A percentile compares a stretch with the other conserved stretches of the same genome.
Evolutionary conservation across 1,140 invertebrate species (phyloP).

Genomic region (Caenorhabditis tropicalis): DNA sequence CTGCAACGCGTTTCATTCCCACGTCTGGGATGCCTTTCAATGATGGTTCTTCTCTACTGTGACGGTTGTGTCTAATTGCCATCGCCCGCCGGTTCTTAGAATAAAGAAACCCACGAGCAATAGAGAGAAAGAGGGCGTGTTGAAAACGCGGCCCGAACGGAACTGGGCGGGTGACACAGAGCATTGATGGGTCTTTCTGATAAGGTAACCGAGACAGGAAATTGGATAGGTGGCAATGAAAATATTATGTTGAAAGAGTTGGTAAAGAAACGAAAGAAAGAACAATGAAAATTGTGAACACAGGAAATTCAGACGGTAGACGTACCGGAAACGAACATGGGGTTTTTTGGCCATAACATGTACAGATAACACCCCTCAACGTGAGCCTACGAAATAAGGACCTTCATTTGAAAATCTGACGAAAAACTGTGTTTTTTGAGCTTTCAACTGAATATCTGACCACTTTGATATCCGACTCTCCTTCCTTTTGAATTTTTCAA

Average conservation of each 20-base stretch:
- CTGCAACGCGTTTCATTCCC: neutral
- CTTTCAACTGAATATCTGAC: neutral
- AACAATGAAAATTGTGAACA: neutral
- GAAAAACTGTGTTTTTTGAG: neutral
- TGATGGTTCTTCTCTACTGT: neutral
- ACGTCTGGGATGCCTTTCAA: neutral
- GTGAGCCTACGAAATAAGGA: too few species aligned
- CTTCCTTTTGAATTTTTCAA: neutral
- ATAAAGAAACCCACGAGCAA: neutral
- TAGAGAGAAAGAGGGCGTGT: too few species aligned
- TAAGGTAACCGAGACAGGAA: constrained; percentile 9
- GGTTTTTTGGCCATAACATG: too few species aligned
- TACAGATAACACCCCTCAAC: too few species aligned
- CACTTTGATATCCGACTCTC: neutral
- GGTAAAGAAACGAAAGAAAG: neutral
- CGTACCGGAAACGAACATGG: too few species aligned
- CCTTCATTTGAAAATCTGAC: constrained; percentile 10
- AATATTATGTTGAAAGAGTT: neutral
- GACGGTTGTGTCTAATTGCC: neutral
- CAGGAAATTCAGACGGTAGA: neutral
- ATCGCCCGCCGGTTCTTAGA: neutral
- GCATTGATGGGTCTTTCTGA: neutral
- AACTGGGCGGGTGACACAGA: neutral
- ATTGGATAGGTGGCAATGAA: neutral
- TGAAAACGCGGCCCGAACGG: neutral